These are phyloP conservation scores for Caenorhabditis uteleia DNA, from an alignment of 2,888 invertebrate species.

Conservation along the genomic window DNA sequence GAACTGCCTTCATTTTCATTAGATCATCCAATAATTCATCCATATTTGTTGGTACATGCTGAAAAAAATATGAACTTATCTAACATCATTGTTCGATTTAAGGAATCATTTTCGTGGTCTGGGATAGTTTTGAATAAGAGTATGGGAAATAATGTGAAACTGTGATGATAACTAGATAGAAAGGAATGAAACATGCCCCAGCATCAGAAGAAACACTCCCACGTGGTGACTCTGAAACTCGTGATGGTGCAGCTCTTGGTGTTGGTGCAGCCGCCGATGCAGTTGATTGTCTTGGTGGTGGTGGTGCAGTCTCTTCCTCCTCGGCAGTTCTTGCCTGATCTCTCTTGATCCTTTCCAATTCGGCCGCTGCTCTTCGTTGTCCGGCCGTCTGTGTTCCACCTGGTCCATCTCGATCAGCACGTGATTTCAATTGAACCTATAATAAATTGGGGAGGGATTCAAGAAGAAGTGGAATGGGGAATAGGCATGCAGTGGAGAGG, in stretches of 20 bases:
- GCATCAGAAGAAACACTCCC: slow-evolving; percentile 32
- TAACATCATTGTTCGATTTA: too few relatives aligned
- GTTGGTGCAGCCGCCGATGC: slow-evolving; percentile 14
- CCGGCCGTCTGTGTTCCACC: slow-evolving; percentile 60
- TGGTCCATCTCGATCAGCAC: slow-evolving; percentile 52
- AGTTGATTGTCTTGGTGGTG: slow-evolving; percentile 13
- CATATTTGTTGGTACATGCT: slow-evolving; percentile 52
- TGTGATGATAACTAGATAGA: too few relatives aligned
- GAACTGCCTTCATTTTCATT: slow-evolving; percentile 65
- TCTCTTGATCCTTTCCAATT: slow-evolving; percentile 62
- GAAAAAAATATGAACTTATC: too few relatives aligned
- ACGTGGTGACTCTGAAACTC: slow-evolving; percentile 34
- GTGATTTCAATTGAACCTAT: slow-evolving; percentile 48
- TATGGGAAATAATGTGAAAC: too few relatives aligned
- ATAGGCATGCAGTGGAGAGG: not conserved
- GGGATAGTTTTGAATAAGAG: too few relatives aligned
- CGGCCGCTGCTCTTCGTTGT: slow-evolving; percentile 65
- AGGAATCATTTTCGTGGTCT: too few relatives aligned
- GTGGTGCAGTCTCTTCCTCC: slow-evolving; percentile 35
- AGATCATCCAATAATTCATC: slow-evolving; percentile 57
- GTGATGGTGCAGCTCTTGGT: slow-evolving; percentile 10
- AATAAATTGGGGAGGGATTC: slow-evolving; percentile 1
- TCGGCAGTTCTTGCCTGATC: slow-evolving; percentile 54
- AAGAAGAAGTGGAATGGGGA: slow-evolving; percentile 8
- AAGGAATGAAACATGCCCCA: slow-evolving; percentile 27